phyloP scores from a whole-genome alignment of 2,113 vertebrate genomes.

The Crotalus tigris region DNA sequence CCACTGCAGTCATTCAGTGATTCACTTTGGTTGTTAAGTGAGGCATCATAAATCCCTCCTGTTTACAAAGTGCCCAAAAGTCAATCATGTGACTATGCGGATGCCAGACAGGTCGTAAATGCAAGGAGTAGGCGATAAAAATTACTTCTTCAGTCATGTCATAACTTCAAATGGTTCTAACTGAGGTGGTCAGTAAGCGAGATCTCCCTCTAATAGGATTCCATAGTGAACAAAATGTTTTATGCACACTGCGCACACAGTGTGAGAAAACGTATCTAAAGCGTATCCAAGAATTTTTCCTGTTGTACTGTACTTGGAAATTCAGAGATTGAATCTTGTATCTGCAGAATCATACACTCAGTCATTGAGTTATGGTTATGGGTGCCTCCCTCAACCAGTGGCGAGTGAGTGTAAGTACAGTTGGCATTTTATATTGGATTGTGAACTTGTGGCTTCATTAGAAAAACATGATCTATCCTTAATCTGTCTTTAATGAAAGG shows the following conservation, averaged over 20 bases:
- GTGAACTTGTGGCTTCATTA: background rate
- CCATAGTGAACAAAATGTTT: background rate
- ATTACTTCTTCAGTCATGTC: background rate
- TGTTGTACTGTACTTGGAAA: background rate
- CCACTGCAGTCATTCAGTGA: background rate
- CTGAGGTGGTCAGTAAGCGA: background rate
- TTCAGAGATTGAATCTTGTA: background rate
- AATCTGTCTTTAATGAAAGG: background rate
- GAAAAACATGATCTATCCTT: background rate
- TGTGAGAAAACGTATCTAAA: background rate
- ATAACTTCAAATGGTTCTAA: background rate
- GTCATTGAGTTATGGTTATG: background rate
- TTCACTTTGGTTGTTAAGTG: background rate
- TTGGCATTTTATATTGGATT: accelerated
- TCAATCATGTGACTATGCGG: background rate
- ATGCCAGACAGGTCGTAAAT: background rate
- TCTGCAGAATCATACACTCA: background rate
- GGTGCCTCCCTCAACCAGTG: background rate
- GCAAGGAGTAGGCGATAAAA: background rate
- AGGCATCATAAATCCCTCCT: background rate
- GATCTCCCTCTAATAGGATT: background rate
- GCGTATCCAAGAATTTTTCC: background rate
- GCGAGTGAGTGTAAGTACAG: accelerated
- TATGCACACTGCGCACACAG: background rate
- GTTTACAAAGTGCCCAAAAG: background rate